phyloP scores from a whole-genome alignment of 2,888 invertebrate genomes.

The Charanyca ferruginea region DNA sequence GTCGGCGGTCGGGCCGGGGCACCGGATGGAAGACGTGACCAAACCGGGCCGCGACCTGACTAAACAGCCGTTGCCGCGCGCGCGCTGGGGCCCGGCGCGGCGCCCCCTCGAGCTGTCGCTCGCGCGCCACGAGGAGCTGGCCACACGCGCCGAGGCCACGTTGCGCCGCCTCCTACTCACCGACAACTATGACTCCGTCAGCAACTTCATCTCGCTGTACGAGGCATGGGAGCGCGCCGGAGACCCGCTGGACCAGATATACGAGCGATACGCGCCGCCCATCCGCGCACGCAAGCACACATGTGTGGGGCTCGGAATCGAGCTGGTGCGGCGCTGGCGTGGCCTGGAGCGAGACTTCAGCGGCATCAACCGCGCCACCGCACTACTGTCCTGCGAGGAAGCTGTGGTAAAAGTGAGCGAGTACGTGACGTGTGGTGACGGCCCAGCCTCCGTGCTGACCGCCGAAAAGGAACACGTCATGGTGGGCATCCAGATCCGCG shows the following conservation, averaged over 20 bases:
- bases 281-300: conserved; percentile 95
- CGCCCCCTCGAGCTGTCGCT: conserved; percentile 71
- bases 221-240: conserved; percentile 92
- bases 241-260: conserved; percentile 93
- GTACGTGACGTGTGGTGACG: conserved; percentile 90
- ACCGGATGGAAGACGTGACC: conserved; percentile 74
- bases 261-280: conserved; percentile 94
- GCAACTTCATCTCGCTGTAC: conserved; percentile 94
- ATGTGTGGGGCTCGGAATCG: conserved; percentile 95
- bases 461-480: conserved; percentile 97
- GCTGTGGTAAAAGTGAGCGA: conserved; percentile 92
- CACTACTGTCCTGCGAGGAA: conserved; percentile 97
- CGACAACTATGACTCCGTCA: conserved; percentile 97
- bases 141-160: conserved; percentile 94
- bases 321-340: conserved; percentile 93
- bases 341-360: conserved; percentile 92
- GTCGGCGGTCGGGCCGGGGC: conserved; percentile 77
- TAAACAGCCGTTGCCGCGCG: conserved; percentile 93
- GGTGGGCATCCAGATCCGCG: conserved; percentile 94
- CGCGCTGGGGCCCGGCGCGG: conserved; percentile 83
- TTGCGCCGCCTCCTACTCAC: conserved; percentile 95
- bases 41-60: conserved; percentile 91
- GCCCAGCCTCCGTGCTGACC: conserved; percentile 91
- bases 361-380: conserved; percentile 91
- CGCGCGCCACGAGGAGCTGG: conserved; percentile 95